Evolutionary conservation across 1,140 invertebrate species (phyloP).

Genomic region (Acromyrmex echinatior): DNA sequence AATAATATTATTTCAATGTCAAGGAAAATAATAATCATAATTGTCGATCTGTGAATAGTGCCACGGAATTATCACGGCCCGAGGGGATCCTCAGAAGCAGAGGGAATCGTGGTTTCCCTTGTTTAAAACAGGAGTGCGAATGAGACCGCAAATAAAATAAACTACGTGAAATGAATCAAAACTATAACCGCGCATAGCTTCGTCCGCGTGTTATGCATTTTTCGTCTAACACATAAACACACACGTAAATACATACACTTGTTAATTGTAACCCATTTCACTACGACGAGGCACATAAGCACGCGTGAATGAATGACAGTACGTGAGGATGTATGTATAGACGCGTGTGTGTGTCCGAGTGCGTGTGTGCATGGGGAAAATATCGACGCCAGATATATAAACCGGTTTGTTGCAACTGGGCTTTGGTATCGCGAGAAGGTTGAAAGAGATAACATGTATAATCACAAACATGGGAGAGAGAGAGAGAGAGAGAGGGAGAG

Average conservation of each 20-base stretch:
- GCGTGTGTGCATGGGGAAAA: slow-evolving; percentile 9
- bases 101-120: neutral
- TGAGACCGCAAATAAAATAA: slow-evolving; percentile 34
- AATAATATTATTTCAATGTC: neutral
- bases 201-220: slow-evolving; percentile 59
- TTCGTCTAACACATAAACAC: slow-evolving; percentile 38
- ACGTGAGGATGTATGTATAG: slow-evolving; percentile 31
- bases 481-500: slow-evolving; percentile 55
- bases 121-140: slow-evolving; percentile 11
- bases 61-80: neutral
- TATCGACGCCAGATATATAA: slow-evolving; percentile 20
- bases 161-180: slow-evolving; percentile 51
- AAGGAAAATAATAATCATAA: too few species aligned
- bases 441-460: slow-evolving; percentile 41
- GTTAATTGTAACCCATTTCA: slow-evolving; percentile 55
- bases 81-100: neutral
- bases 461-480: slow-evolving; percentile 61
- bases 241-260: slow-evolving; percentile 43
- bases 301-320: slow-evolving; percentile 42
- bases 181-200: slow-evolving; percentile 40
- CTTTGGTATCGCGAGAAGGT: slow-evolving; percentile 20
- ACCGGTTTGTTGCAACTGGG: slow-evolving; percentile 23
- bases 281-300: slow-evolving; percentile 34
- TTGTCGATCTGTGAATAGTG: slow-evolving; percentile 39
- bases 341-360: slow-evolving; percentile 20